Conservation (phyloP, 2,113 vertebrate species). For the Sarotherodon lohbergeri region DNA sequence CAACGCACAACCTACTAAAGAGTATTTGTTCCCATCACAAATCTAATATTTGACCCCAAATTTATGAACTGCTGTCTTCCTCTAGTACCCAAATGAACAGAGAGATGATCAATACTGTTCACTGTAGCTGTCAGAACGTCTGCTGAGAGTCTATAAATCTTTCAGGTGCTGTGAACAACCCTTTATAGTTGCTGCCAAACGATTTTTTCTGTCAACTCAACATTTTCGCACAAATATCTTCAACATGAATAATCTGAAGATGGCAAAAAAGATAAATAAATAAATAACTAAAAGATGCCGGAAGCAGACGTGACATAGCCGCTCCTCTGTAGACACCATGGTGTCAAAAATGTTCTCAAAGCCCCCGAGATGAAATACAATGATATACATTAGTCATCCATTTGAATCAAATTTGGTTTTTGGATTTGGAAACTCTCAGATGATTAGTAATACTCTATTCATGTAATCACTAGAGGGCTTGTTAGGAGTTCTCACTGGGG, state of each 20-base stretch:
- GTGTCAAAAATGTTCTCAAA: neutral
- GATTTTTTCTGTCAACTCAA: neutral
- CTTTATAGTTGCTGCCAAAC: neutral
- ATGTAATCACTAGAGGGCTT: conserved; percentile 19
- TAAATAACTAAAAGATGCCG: neutral
- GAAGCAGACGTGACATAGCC: neutral
- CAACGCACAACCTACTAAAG: neutral
- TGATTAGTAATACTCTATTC: conserved; percentile 1
- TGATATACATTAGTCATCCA: neutral
- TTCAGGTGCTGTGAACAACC: neutral
- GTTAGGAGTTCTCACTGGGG: conserved; percentile 36
- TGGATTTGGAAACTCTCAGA: neutral
- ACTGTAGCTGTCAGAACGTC: neutral
- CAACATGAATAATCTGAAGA: neutral
- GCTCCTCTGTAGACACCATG: neutral
- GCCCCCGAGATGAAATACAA: neutral
- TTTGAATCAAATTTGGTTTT: conserved; percentile 8
- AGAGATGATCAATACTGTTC: neutral
- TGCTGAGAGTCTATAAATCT: neutral
- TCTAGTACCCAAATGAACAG: neutral
- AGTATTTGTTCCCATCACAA: neutral
- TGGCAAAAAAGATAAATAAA: neutral
- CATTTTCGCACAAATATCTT: neutral
- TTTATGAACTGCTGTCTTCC: neutral
- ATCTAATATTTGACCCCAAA: neutral